These are phyloP conservation scores for Orthonevra nobilis DNA, from an alignment of 2,888 invertebrate genomes.

Conservation along the genomic window DNA sequence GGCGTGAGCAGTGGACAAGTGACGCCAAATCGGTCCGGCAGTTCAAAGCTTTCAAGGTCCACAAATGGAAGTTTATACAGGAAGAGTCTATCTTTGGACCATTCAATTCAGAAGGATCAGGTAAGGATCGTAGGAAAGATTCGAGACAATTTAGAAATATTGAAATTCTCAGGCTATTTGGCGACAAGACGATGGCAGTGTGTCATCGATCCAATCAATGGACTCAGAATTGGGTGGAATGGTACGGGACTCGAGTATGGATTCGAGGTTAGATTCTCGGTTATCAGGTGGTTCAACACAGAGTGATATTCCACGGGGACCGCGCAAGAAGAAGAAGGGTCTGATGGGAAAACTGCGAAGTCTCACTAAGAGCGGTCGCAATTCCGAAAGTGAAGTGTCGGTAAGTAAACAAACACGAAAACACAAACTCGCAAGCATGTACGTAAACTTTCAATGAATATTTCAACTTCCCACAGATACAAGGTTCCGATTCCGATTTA, in stretches of 20 bases:
- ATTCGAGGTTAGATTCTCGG: constrained; percentile 86
- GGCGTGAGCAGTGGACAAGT: constrained; percentile 80
- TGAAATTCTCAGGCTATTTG: constrained; percentile 87
- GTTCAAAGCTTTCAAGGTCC: constrained; percentile 76
- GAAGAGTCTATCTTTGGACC: constrained; percentile 87
- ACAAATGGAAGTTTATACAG: constrained; percentile 83
- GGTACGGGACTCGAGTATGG: constrained; percentile 86
- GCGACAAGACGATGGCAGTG: constrained; percentile 91
- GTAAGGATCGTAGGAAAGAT: constrained; percentile 72
- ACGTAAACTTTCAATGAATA: no score
- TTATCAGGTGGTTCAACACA: constrained; percentile 92
- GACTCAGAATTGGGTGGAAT: constrained; percentile 85
- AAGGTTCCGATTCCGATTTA: constrained; percentile 88
- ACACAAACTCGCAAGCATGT: no score
- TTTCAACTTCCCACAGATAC: constrained; percentile 77
- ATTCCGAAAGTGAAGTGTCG: constrained; percentile 80
- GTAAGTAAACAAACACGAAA: constrained; percentile 73
- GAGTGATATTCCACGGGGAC: constrained; percentile 87
- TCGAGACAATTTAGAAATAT: no score
- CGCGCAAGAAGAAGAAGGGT: constrained; percentile 88
- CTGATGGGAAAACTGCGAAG: constrained; percentile 92
- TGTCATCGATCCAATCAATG: constrained; percentile 90
- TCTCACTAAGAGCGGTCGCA: constrained; percentile 88
- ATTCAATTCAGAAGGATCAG: constrained; percentile 81
- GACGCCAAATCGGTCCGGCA: constrained; percentile 77